Conservation (phyloP, 2,888 invertebrate genomes). For the Nysson spinosus region DNA sequence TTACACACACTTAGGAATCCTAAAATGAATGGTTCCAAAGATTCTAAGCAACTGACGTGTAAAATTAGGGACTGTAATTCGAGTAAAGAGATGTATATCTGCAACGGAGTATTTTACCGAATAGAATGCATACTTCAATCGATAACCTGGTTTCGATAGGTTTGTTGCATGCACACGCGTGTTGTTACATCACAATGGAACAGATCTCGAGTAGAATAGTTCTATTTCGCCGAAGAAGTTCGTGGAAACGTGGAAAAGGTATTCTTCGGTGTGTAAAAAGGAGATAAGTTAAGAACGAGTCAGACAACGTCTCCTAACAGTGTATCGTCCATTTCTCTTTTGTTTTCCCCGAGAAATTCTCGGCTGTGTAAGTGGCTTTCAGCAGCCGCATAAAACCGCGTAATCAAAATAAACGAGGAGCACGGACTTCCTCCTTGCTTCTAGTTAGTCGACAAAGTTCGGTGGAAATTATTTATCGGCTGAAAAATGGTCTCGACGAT, state of each 20-base stretch:
- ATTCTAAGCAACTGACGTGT: too few species aligned
- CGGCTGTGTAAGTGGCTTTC: not conserved
- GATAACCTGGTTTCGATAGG: conserved; percentile 27
- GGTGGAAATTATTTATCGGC: not conserved
- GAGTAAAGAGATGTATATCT: too few species aligned
- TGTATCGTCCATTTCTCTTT: not conserved
- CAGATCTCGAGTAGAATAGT: too few species aligned
- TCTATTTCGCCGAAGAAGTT: not conserved
- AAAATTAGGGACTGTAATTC: too few species aligned
- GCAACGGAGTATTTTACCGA: too few species aligned
- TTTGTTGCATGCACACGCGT: conserved; percentile 21
- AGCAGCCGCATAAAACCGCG: not conserved
- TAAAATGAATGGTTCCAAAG: too few species aligned
- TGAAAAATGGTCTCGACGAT: too few species aligned
- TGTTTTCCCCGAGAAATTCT: conserved; percentile 1
- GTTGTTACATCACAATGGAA: conserved; percentile 11
- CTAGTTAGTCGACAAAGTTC: not conserved
- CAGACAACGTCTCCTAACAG: conserved; percentile 1
- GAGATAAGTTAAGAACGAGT: not conserved
- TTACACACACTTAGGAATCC: too few species aligned
- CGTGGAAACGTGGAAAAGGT: not conserved
- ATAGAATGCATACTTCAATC: conserved; percentile 16
- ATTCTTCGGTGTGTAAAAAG: not conserved
- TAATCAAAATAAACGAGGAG: not conserved
- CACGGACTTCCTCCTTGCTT: not conserved